Base-by-base conservation (phyloP, 2,888 invertebrate genomes). In the Acanthosoma haemorrhoidale region DNA sequence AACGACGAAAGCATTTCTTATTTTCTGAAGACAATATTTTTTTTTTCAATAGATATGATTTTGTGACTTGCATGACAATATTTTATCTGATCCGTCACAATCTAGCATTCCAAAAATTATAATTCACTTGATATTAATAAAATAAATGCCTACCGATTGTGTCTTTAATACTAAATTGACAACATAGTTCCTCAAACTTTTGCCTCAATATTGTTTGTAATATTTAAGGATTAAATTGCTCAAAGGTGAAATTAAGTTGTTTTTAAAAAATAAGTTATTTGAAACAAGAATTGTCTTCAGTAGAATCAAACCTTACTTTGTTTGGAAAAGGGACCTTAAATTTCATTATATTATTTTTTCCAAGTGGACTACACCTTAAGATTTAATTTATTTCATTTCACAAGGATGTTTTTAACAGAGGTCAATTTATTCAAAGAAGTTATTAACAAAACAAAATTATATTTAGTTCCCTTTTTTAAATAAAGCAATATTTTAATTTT, bases 181-280 rank as follows among this genome's bases (percentile, higher is more conserved):
- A n/a, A 25, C 51, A 51, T 51, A 51, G 51, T 51, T 51, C 51
- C 51, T 51, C 25, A 25, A 25, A 25, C 29, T 51, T 51, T 51
- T 51, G 51, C 51, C 51, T 51, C 25, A 51, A 51, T 25, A 25
- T n/a, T n/a, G n/a, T n/a, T n/a, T 25, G 51, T 51, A 51, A 51
- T 51, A 25, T 51, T 51, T 51, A 51, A 51, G 51, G 25, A 51
- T 25, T 51, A 51, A 51, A 51, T 51, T 51, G 51, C 51, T 51
- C 51, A 51, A 51, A 51, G 51, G 51, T 51, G 51, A 51, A 51
- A 51, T 51, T 51, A 51, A n/a, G 51, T 51, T 51, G 51, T 51
- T 51, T 51, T 51, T 51, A 51, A 51, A 51, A 51, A 51, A 2
- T 2, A 51, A 51, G 25, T 29, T 51, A 13, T 29, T 6, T n/a